These are phyloP conservation scores for Tretioscincus oriximinensis DNA, from an alignment of 2,113 vertebrate genomes.

Conservation along the genomic window DNA sequence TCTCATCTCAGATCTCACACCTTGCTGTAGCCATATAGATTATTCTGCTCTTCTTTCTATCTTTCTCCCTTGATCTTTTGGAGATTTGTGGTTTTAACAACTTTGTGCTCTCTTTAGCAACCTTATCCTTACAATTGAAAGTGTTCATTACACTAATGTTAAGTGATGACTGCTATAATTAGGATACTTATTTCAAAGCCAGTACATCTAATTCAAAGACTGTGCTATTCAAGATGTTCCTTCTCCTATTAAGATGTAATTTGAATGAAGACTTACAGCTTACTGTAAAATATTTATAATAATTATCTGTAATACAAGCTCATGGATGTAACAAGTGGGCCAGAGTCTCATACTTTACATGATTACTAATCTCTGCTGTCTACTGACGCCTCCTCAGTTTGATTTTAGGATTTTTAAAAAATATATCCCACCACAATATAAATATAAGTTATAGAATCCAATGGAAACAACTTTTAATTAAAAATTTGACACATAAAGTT, in stretches of 20 bases:
- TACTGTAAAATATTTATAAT: slow-evolving; percentile 29
- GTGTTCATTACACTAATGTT: slow-evolving; percentile 64
- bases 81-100: slow-evolving; percentile 47
- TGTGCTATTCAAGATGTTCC: slow-evolving; percentile 49
- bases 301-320: slow-evolving; percentile 21
- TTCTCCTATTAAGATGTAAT: slow-evolving; percentile 60
- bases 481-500: too few relatives aligned
- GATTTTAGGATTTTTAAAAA: background rate
- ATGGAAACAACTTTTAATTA: too few relatives aligned
- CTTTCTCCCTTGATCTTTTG: slow-evolving; percentile 19
- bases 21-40: background rate
- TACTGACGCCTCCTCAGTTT: background rate
- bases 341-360: slow-evolving; percentile 5
- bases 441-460: too few relatives aligned
- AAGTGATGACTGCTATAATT: slow-evolving; percentile 62
- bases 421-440: background rate
- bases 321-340: background rate
- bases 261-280: slow-evolving; percentile 35
- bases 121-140: slow-evolving; percentile 60
- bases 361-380: background rate
- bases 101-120: slow-evolving; percentile 64
- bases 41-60: slow-evolving; percentile 11
- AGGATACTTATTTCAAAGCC: slow-evolving; percentile 59
- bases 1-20: too few relatives aligned
- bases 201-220: slow-evolving; percentile 55